Conservation (phyloP, 2,888 invertebrate genomes). For the Maniola hyperantus region DNA sequence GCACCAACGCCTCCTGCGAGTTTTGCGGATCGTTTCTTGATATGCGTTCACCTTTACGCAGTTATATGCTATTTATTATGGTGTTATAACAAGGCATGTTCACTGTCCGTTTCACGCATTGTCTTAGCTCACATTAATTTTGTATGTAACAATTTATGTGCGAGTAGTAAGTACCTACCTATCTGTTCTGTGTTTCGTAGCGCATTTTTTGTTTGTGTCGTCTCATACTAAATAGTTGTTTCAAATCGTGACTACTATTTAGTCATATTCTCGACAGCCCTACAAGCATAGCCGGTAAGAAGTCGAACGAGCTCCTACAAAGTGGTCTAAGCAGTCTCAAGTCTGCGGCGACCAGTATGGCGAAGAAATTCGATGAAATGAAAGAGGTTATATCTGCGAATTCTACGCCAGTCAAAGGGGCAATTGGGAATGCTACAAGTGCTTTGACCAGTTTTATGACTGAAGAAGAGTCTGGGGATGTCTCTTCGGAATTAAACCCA, state of each 20-base stretch:
- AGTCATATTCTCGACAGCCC: constrained; percentile 81
- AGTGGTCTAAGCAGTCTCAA: constrained; percentile 94
- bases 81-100: constrained; percentile 9
- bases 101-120: constrained; percentile 2
- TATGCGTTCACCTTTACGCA: background rate
- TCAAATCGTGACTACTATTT: constrained; percentile 24
- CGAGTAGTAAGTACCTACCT: too few relatives aligned
- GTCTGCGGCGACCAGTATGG: constrained; percentile 92
- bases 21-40: too few relatives aligned
- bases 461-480: constrained; percentile 73
- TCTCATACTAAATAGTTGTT: constrained; percentile 8
- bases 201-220: background rate
- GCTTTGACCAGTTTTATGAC: constrained; percentile 66
- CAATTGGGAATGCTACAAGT: constrained; percentile 73
- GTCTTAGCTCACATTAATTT: constrained; percentile 3
- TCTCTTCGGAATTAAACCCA: constrained; percentile 73
- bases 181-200: background rate
- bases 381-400: constrained; percentile 95
- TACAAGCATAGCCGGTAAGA: constrained; percentile 91
- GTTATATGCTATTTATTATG: too few relatives aligned
- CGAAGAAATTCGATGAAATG: constrained; percentile 94
- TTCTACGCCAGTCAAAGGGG: constrained; percentile 91
- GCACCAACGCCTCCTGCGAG: too few relatives aligned
- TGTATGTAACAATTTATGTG: background rate
- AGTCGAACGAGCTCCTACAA: constrained; percentile 93